Evolutionary conservation across 2,113 vertebrate genomes (phyloP).

Genomic region (Actinemys pallida): DNA sequence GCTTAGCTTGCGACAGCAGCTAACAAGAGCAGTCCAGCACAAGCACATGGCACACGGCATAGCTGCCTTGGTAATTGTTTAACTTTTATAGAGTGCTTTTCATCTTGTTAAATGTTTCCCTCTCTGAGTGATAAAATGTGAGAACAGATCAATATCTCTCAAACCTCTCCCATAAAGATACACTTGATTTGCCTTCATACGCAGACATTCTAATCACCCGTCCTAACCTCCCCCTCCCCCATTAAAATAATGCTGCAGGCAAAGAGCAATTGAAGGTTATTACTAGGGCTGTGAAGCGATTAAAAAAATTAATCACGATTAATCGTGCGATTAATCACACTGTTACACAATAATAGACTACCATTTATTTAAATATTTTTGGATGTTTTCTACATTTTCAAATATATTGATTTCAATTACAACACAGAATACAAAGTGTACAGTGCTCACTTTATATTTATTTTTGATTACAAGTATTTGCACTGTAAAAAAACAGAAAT

Average conservation of each 20-base stretch:
- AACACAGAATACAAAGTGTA: too few species aligned
- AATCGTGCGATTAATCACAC: too few species aligned
- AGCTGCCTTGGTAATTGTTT: neutral
- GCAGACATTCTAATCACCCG: neutral
- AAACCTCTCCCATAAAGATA: neutral
- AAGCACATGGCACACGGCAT: accelerated
- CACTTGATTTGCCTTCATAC: neutral
- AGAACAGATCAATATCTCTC: neutral
- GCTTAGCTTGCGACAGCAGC: neutral
- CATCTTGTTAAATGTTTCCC: neutral
- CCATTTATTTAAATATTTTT: too few species aligned
- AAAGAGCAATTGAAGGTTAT: conserved; percentile 15
- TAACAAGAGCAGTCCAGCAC: neutral
- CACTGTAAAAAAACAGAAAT: too few species aligned
- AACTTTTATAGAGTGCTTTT: neutral
- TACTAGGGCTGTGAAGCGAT: too few species aligned
- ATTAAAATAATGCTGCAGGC: neutral
- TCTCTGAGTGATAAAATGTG: neutral
- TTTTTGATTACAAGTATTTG: too few species aligned
- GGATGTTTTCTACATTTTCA: too few species aligned
- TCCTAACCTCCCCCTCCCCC: neutral
- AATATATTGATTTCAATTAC: too few species aligned
- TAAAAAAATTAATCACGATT: too few species aligned
- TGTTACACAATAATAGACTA: too few species aligned
- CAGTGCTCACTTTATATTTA: too few species aligned